Conservation (phyloP, 2,113 vertebrate genomes). For the Tachuris rubrigastra region DNA sequence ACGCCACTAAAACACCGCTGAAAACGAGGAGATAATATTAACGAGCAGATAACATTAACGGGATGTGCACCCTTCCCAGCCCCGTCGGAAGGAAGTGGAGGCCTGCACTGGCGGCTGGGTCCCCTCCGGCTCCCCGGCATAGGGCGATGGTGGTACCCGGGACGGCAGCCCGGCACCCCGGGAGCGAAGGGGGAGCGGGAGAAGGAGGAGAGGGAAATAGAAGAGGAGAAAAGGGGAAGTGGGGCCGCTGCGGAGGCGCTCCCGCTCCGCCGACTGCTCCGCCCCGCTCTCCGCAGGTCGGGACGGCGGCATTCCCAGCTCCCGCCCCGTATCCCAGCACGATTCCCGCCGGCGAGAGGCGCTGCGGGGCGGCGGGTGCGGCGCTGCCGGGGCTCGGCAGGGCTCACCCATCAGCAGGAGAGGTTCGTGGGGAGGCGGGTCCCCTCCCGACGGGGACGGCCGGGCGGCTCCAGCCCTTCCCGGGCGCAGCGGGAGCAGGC, state of each 20-base stretch:
- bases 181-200: no score
- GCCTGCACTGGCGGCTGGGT: accelerated
- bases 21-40: accelerated
- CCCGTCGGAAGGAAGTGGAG: accelerated
- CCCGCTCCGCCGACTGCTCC: not conserved
- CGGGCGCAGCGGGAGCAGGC: not conserved
- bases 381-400: not conserved
- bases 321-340: not conserved
- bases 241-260: accelerated
- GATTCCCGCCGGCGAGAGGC: not conserved
- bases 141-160: not conserved
- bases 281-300: not conserved
- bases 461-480: not conserved
- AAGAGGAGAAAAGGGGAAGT: not conserved
- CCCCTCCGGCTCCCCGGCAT: accelerated
- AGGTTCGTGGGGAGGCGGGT: not conserved
- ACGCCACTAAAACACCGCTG: accelerated
- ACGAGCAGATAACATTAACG: accelerated
- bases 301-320: not conserved
- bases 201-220: no score
- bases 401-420: not conserved
- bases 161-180: not conserved
- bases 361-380: not conserved
- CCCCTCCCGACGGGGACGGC: not conserved
- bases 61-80: accelerated